Conservation (phyloP, 2,888 invertebrate species). For the Lottia gigantea region DNA sequence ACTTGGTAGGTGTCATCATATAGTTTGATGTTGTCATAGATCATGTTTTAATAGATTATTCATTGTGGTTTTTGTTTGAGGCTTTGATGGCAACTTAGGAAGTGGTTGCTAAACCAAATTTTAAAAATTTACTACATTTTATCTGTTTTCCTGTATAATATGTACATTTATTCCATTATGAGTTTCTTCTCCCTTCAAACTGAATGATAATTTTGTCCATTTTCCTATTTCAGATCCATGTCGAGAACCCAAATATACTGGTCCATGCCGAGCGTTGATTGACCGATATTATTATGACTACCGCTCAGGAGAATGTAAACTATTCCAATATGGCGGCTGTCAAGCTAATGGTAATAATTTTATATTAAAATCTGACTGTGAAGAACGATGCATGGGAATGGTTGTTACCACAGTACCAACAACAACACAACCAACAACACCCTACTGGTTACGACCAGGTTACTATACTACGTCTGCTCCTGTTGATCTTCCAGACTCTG, state of each 20-base stretch:
- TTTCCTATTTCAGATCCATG: background rate
- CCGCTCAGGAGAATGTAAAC: constrained; percentile 78
- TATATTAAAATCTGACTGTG: constrained; percentile 40
- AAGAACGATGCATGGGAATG: constrained; percentile 38
- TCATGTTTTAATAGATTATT: background rate
- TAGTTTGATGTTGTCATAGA: too few species aligned
- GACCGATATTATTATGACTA: constrained; percentile 80
- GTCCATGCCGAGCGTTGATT: constrained; percentile 77
- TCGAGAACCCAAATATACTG: constrained; percentile 73
- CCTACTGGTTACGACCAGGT: background rate
- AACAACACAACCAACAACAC: constrained; percentile 11
- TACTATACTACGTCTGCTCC: too few species aligned
- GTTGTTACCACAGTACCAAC: constrained; percentile 9
- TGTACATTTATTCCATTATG: too few species aligned
- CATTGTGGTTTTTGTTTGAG: too few species aligned
- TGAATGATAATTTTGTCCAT: background rate
- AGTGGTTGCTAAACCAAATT: too few species aligned
- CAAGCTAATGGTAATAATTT: constrained; percentile 79
- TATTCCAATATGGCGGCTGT: constrained; percentile 86
- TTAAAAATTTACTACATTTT: too few species aligned
- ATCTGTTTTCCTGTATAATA: too few species aligned
- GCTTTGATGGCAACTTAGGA: too few species aligned
- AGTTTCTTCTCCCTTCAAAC: too few species aligned
- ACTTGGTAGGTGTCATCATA: too few species aligned
- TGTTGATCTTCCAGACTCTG: too few species aligned